These are phyloP conservation scores for Sebastes jordani DNA, from an alignment of 2,797 vertebrate species.

Conservation along the genomic window DNA sequence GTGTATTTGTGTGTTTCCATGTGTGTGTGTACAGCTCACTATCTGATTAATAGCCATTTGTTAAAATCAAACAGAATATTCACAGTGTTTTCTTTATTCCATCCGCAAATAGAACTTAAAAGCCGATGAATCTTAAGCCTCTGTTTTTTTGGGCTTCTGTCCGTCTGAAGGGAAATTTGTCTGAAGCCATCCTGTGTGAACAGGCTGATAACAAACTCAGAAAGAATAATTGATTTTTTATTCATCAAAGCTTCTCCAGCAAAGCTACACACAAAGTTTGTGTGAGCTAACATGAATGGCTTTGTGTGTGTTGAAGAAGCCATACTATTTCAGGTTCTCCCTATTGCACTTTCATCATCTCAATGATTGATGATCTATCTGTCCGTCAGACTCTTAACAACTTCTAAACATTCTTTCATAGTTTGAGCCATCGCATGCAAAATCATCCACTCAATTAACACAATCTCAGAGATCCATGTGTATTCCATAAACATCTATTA, in stretches of 20 bases:
- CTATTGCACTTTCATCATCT: background rate
- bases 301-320: background rate
- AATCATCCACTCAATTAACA: no score
- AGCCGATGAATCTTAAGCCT: background rate
- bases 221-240: constrained; percentile 40
- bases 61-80: constrained; percentile 2
- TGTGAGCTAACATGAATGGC: background rate
- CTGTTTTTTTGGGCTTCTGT: background rate
- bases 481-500: no score
- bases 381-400: background rate
- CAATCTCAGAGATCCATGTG: no score
- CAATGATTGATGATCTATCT: background rate
- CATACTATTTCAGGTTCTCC: background rate
- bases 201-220: constrained; percentile 14
- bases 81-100: background rate
- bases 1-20: background rate
- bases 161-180: background rate
- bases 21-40: background rate
- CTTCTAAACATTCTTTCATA: no score
- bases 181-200: background rate
- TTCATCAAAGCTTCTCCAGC: constrained; percentile 32
- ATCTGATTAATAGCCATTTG: constrained; percentile 1
- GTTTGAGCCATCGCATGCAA: no score
- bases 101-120: constrained; percentile 7
- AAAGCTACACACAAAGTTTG: background rate